These are phyloP conservation scores for Torymus texanus DNA, from an alignment of 2,888 invertebrate genomes.

Conservation along the genomic window DNA sequence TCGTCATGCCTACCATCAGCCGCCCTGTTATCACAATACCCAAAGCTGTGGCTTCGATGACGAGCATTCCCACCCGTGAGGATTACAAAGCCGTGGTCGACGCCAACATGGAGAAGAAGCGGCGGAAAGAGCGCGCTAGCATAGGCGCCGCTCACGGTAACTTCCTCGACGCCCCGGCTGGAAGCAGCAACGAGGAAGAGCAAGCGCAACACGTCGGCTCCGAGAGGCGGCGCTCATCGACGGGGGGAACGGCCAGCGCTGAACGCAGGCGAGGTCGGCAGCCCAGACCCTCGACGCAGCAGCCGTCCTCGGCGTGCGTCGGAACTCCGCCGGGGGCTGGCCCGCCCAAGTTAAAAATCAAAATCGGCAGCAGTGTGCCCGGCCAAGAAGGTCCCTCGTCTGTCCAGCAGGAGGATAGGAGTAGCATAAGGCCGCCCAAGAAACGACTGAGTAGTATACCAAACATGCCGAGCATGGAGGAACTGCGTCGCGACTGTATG, in stretches of 20 bases:
- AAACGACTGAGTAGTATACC: conserved; percentile 83
- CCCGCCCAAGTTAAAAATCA: conserved; percentile 83
- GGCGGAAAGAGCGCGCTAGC: conserved; percentile 76
- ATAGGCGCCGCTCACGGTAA: conserved; percentile 32
- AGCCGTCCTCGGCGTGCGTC: conserved; percentile 74
- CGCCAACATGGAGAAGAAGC: conserved; percentile 83
- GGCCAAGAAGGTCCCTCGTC: conserved; percentile 75
- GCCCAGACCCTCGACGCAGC: conserved; percentile 65
- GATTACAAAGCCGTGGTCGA: conserved; percentile 85
- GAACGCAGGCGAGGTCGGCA: conserved; percentile 71
- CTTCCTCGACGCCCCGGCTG: conserved; percentile 6
- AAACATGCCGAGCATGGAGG: conserved; percentile 84
- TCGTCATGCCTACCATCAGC: conserved; percentile 79
- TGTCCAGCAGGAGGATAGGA: conserved; percentile 65
- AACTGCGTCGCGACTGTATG: conserved; percentile 90
- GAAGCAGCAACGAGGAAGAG: conserved; percentile 40
- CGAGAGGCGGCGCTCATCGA: conserved; percentile 71
- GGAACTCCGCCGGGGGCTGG: not conserved
- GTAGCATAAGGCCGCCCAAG: conserved; percentile 83
- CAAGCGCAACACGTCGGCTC: conserved; percentile 57
- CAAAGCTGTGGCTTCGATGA: conserved; percentile 92
- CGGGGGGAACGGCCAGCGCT: conserved; percentile 65
- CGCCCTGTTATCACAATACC: conserved; percentile 89
- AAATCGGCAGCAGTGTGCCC: conserved; percentile 80
- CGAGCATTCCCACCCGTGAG: conserved; percentile 89